Percentiles rank a stretch among this genome's conserved stretches.
phyloP scores from a whole-genome alignment of 2,888 invertebrate species.

The Thecocarcelia acutangulata region DNA sequence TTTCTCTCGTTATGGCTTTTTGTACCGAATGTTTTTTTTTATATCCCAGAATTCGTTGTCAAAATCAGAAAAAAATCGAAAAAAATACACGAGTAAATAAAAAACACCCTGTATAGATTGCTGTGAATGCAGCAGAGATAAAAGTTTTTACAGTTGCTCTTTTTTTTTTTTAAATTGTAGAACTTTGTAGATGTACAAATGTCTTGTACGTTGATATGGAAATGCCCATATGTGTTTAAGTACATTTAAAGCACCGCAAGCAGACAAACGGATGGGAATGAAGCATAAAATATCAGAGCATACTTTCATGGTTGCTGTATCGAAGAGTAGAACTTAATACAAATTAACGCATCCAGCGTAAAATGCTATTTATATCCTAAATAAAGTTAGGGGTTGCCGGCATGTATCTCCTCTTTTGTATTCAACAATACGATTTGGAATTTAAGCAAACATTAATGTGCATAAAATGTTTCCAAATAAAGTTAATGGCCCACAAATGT shows the following conservation, averaged over 20 bases:
- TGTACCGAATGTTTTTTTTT: too few relatives aligned
- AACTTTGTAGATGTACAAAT: too few relatives aligned
- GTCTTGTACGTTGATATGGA: neutral
- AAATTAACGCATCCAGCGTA: slow-evolving; percentile 62
- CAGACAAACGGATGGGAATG: neutral
- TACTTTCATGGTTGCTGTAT: slow-evolving; percentile 17
- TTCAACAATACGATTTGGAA: slow-evolving; percentile 18
- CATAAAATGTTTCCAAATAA: slow-evolving; percentile 26
- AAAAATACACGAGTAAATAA: too few relatives aligned
- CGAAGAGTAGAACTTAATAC: slow-evolving; percentile 31
- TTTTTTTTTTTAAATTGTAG: too few relatives aligned
- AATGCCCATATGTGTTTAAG: neutral
- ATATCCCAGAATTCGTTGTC: too few relatives aligned
- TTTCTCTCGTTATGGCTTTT: too few relatives aligned
- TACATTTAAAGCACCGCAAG: neutral
- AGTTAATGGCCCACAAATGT: slow-evolving; percentile 35
- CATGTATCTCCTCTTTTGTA: slow-evolving; percentile 8
- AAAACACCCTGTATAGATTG: too few relatives aligned
- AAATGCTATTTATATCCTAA: slow-evolving; percentile 63
- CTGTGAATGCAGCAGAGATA: too few relatives aligned
- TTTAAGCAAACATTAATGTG: slow-evolving; percentile 29
- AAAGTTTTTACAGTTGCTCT: too few relatives aligned
- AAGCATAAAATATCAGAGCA: slow-evolving; percentile 15
- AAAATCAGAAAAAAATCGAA: too few relatives aligned
- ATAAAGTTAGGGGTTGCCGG: slow-evolving; percentile 37